Conservation (phyloP, 1,140 invertebrate genomes). For the Drosophila melanica region DNA sequence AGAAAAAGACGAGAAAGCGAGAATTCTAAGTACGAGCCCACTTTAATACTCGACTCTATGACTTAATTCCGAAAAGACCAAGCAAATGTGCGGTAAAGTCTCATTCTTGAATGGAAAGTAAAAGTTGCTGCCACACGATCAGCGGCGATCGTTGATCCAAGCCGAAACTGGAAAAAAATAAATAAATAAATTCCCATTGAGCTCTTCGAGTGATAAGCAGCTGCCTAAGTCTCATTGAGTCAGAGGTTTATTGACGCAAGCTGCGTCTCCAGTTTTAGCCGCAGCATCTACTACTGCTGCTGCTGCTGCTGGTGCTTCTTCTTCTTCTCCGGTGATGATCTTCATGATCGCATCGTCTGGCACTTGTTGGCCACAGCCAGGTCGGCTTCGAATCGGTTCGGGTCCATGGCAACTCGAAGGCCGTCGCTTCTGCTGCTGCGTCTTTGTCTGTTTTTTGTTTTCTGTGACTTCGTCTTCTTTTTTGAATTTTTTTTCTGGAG, state of each 20-base stretch:
- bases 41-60: constrained; percentile 37
- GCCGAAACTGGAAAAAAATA: constrained; percentile 7
- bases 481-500: constrained; percentile 37
- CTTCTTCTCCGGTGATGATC: constrained; percentile 24
- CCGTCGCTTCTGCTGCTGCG: constrained; percentile 57
- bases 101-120: constrained; percentile 76
- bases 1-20: constrained; percentile 58
- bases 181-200: constrained; percentile 43
- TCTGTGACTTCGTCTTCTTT: constrained; percentile 16
- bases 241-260: constrained; percentile 76
- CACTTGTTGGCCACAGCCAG: constrained; percentile 69
- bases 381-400: constrained; percentile 41
- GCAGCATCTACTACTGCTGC: constrained; percentile 34
- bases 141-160: constrained; percentile 43
- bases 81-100: constrained; percentile 26
- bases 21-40: constrained; percentile 60
- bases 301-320: constrained; percentile 22
- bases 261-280: constrained; percentile 26
- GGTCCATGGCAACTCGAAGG: constrained; percentile 73
- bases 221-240: constrained; percentile 62
- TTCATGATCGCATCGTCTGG: constrained; percentile 38
- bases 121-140: constrained; percentile 62
- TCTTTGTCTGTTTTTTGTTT: constrained; percentile 19
- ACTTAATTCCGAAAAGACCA: constrained; percentile 56
- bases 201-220: constrained; percentile 62